Base-by-base conservation (phyloP, 1,140 invertebrate genomes). In the Drosophila nigrodunni region DNA sequence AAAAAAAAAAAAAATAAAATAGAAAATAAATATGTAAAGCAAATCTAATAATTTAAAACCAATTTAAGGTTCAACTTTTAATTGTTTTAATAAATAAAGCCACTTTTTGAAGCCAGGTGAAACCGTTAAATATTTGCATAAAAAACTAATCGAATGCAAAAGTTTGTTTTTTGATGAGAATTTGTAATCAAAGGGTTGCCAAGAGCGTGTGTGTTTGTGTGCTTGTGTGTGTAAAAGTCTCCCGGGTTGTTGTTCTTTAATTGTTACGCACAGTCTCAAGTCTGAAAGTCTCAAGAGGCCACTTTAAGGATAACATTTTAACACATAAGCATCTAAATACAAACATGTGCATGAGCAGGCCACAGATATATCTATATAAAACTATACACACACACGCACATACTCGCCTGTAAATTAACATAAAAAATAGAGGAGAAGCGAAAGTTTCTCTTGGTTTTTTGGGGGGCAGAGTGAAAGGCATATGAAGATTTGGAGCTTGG, bases 401-500 rank as follows among this genome's bases (percentile, higher is more conserved):
- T 3, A 43, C 11, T 41, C 4, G 39, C 41, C 0, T 43, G n/a
- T 47, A 46, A 77, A 83, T 85, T 86, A 80, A 47, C 80, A 82
- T 82, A 82, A 76, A 78, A 67, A 58, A 41, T 11, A 41, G 10
- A 41, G 13, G 25, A 6, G 25, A 6, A 37, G 21, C 2, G 9
- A 10, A 35, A 37, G 41, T 15, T 35, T 41, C 21, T 21, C 5
- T 37, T 1, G 30, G 34, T 10, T 39, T 15, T 21, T 34, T 21
- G 18, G 18, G 18, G 18, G 21, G 37, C 0, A 13, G 18, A 9
- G 34, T 18, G 37, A 11, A 44, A 15, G 49, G 50, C 76, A 70
- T 78, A 78, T 78, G 76, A 69, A 69, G 65, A 85, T 64, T 69
- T 80, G 50, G 50, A 55, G 70, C 57, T 73, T 25, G 15, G 37